Evolutionary conservation across 2,113 vertebrate genomes (phyloP), one percentile per base, ranked within the genome.

Genomic region (Turdus rufiventris): DNA sequence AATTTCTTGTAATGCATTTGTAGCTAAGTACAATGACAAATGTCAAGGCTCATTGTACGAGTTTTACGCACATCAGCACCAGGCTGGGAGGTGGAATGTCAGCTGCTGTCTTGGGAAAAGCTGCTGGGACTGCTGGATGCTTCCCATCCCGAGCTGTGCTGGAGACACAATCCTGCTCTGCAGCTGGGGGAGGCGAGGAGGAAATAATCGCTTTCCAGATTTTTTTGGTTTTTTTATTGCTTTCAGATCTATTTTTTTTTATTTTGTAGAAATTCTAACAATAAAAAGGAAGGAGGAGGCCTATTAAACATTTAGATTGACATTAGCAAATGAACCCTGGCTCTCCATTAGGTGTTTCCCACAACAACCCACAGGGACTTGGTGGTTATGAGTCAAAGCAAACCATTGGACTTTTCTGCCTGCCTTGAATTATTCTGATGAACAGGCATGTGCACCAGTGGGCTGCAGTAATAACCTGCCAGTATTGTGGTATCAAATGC

Each of bases 1-100:
- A 98, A 98, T 97, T 98, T 97, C 97, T 97, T 97, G 95, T 97
- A 98, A 96, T 91, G 91, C 71, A 20, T 94, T 96, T 91, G 95
- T 92, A 94, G 91, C 92, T 71, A 91, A 95, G 89, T 71, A 79
- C 92, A 70, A 75, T 95, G 96, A 97, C 96, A 96, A 92, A 88
- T 96, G 95, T 96, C 96, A 94, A 47, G 95, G 94, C 96, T 97
- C 88, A 62, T 43, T 68, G 87, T 92, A 26, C 36, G 48, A 42
- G 94, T 86, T 82, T 83, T 82, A 65, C 29, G n/a, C 93, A 38
- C 85, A 57, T 88, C 94, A 74, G 88, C 19, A 1, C 61, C 67
- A 23, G 62, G 6, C 36, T n/a, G 91, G 78, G 90, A 95, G 92
- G 80, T 85, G 31, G 33, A 67, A 57, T 96, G 96, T 81, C 91